Percentiles rank a stretch among this genome's conserved stretches.
Conservation (phyloP, 2,888 invertebrate species). For the Drosophila mercatorum region DNA sequence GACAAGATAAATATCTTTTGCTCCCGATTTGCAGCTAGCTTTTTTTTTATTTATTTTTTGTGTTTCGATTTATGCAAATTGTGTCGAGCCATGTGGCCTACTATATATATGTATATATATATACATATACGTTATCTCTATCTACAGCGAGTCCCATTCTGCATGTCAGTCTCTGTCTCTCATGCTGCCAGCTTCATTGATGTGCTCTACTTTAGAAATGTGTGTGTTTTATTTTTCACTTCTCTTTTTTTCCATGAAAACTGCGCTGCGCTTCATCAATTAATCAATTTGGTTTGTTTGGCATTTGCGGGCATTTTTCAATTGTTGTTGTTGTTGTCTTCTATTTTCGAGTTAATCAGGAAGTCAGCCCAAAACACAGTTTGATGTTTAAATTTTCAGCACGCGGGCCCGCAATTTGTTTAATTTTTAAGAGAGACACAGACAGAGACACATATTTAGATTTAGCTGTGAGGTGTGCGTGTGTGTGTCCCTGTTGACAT, state of each 20-base stretch:
- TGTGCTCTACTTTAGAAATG: constrained; percentile 51
- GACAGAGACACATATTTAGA: constrained; percentile 9
- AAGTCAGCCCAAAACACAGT: constrained; percentile 64
- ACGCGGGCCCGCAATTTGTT: constrained; percentile 69
- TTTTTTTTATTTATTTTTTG: constrained; percentile 14
- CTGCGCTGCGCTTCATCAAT: constrained; percentile 71
- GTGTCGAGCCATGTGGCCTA: constrained; percentile 69
- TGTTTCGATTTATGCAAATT: constrained; percentile 79
- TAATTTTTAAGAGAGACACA: constrained; percentile 42
- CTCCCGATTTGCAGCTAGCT: constrained; percentile 69
- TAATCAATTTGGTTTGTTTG: constrained; percentile 70
- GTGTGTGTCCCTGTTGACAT: constrained; percentile 61
- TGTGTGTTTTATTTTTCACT: constrained; percentile 5
- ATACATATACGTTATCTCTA: background rate
- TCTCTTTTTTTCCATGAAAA: constrained; percentile 57
- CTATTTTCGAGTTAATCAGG: constrained; percentile 72
- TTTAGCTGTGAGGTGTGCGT: constrained; percentile 4
- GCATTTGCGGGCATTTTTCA: constrained; percentile 53
- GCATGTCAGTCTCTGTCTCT: constrained; percentile 9
- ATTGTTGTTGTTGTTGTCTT: constrained; percentile 28
- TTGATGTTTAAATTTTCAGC: constrained; percentile 73
- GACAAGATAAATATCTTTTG: constrained; percentile 75
- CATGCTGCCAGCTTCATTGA: constrained; percentile 15
- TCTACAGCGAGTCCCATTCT: constrained; percentile 4
- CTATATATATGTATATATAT: constrained; percentile 20